A percentile compares a stretch with the other conserved stretches of the same genome.
Conservation (phyloP, 2,113 vertebrate species). For the Dascyllus trimaculatus region DNA sequence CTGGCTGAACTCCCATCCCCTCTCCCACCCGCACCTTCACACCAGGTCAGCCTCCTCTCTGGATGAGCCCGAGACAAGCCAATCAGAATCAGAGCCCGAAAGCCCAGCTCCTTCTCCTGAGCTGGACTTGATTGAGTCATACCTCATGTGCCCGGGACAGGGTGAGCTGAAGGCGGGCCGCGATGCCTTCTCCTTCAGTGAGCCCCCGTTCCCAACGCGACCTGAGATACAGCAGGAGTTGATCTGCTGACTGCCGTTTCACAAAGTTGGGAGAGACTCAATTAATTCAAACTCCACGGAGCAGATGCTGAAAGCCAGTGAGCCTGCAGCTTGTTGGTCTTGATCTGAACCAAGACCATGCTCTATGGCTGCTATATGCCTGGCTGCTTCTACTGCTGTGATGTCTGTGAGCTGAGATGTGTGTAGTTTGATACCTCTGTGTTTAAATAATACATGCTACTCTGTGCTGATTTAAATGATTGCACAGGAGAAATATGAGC, state of each 20-base stretch:
- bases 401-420: constrained; percentile 51
- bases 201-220: constrained; percentile 75
- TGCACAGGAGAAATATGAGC: constrained; percentile 33
- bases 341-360: constrained; percentile 21
- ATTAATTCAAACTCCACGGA: neutral
- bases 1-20: constrained; percentile 81
- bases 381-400: constrained; percentile 70
- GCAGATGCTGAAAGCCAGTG: constrained; percentile 40
- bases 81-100: constrained; percentile 84
- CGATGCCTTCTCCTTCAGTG: constrained; percentile 81
- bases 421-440: constrained; percentile 46
- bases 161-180: constrained; percentile 82
- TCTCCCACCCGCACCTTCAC: constrained; percentile 59
- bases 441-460: constrained; percentile 14
- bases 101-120: constrained; percentile 81
- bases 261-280: constrained; percentile 6
- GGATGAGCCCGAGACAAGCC: constrained; percentile 82
- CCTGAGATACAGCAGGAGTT: constrained; percentile 86
- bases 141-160: constrained; percentile 76
- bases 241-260: constrained; percentile 79
- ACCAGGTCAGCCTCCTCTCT: constrained; percentile 51
- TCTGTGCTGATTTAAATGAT: constrained; percentile 42
- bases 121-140: constrained; percentile 78
- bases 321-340: constrained; percentile 47
- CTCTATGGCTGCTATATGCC: constrained; percentile 49